These are phyloP conservation scores for Aplysina aerophoba DNA, from an alignment of 37 sponge, comb jelly and placozoan genomes.

Conservation along the genomic window DNA sequence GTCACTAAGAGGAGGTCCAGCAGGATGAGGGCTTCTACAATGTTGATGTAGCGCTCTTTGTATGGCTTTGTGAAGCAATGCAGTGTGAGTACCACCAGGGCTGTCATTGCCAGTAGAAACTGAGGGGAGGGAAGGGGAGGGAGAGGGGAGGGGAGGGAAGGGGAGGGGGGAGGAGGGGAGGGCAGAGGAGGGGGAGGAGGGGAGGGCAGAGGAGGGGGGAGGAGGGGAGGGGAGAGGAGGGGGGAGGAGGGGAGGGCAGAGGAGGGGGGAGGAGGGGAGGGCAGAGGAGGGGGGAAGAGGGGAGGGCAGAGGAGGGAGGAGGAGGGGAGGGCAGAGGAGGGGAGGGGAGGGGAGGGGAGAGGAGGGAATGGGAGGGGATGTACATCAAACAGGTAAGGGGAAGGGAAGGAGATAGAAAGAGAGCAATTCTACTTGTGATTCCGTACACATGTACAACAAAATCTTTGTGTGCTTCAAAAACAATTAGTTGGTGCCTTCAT, in stretches of 20 bases:
- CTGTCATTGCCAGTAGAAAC: conserved; percentile 68
- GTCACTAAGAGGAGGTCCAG: conserved; percentile 68
- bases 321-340: neutral
- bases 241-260: neutral
- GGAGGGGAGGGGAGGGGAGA: no score
- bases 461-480: no score
- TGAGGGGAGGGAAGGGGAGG: conserved; percentile 14
- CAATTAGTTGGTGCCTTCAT: no score
- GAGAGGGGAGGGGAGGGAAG: neutral
- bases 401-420: no score
- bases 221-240: neutral
- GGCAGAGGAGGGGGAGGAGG: neutral
- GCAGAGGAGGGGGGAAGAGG: neutral
- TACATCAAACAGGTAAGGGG: no score
- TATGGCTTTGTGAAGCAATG: conserved; percentile 75
- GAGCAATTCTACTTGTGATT: no score
- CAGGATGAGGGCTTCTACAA: conserved; percentile 71
- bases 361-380: no score
- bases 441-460: no score
- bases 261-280: neutral
- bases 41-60: conserved; percentile 57
- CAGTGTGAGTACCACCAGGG: conserved; percentile 56
- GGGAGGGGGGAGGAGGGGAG: neutral
- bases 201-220: neutral
- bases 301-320: neutral